phyloP scores from a whole-genome alignment of 2,113 vertebrate species.

The Redunca redunca region DNA sequence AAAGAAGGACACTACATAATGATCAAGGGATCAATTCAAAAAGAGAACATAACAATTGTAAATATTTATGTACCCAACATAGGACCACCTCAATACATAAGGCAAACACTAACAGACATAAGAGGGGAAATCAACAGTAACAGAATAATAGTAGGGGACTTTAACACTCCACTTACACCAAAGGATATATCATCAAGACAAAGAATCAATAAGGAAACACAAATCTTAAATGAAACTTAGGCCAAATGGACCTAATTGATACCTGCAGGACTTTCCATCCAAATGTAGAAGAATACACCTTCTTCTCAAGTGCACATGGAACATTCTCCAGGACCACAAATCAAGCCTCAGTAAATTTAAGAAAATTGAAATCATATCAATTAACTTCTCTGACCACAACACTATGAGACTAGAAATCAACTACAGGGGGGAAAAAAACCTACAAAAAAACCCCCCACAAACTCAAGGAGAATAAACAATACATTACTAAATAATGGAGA shows the following conservation, averaged over 20 bases:
- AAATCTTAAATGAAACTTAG: background rate
- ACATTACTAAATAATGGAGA: background rate
- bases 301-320: background rate
- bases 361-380: background rate
- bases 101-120: background rate
- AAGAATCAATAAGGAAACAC: background rate
- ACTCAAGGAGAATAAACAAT: background rate
- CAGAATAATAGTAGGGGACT: background rate
- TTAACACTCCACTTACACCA: background rate
- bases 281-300: background rate
- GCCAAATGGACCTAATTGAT: background rate
- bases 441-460: background rate
- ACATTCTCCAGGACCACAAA: background rate
- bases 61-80: background rate
- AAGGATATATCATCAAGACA: background rate
- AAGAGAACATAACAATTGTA: background rate
- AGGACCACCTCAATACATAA: background rate
- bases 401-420: background rate
- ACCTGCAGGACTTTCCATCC: background rate
- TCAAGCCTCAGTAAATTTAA: background rate
- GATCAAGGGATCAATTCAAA: background rate
- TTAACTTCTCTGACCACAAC: background rate
- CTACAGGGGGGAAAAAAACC: accelerated
- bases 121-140: background rate
- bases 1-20: background rate